Base-by-base conservation (phyloP, 2,113 vertebrate species). In the Phainopepla nitens region DNA sequence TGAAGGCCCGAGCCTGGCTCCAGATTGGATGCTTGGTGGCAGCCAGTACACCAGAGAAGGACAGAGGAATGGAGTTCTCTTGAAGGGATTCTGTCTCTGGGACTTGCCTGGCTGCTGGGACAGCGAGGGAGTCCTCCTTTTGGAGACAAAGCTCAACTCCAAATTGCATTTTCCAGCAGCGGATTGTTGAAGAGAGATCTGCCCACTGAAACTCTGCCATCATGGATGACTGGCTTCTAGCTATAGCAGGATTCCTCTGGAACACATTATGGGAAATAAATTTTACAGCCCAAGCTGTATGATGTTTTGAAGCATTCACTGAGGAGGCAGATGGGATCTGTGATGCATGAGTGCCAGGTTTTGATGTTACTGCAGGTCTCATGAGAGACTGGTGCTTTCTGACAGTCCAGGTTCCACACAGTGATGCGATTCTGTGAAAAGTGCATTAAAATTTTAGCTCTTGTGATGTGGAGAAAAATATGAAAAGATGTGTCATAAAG, bases 41-140 rank as follows among this genome's bases (percentile, higher is more conserved):
- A 89, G 44, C 47, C 20, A 8, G 44, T 64, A 45, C 8, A 31
- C 11, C 1, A 10, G 33, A 60, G 83, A 21, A 45, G 28, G 13
- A 36, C 2, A 6, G 64, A 65, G 45, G 42, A 49, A 36, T 24
- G 24, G 18, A 39, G 41, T 53, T 15, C 4, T 12, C 3, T 7
- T 4, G 49, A 15, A 83, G 7, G 16, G 42, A 44, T 73, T 83
- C 58, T 14, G 7, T 22, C 27, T 27, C 41, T 71, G 1, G 0
- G 19, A 18, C 25, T 39, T 3, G 3, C 33, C 25, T 69, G 42
- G 61, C 13, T 13, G 1, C 33, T 41, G 57, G 25, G 25, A 15
- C 36, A 41, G 20, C 0, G 0, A 47, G 35, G 11, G 49, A 68
- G 7, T 41, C 15, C 14, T 51, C 28, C 13, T 70, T 41, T n/a